These are phyloP conservation scores for Mustelus asterias DNA, from an alignment of 2,113 vertebrate species.

Conservation along the genomic window DNA sequence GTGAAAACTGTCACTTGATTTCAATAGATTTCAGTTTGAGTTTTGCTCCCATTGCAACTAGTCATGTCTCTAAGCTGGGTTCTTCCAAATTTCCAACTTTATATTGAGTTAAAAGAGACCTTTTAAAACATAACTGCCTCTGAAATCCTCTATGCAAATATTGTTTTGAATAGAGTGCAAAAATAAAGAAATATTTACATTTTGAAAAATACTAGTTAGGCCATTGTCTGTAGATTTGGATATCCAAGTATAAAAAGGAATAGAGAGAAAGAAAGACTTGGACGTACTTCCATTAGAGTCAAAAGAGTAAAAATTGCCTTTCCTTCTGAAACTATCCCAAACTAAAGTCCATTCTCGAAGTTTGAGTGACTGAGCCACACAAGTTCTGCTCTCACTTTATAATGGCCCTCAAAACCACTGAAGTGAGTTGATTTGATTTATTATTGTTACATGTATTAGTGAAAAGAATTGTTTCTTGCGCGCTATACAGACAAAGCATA, in stretches of 20 bases:
- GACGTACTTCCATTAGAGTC: neutral
- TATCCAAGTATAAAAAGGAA: neutral
- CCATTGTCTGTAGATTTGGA: neutral
- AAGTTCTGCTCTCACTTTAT: neutral
- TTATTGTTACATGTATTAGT: too few species aligned
- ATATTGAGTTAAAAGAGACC: too few species aligned
- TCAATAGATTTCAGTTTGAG: too few species aligned
- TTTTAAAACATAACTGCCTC: too few species aligned
- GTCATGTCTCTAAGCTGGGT: too few species aligned
- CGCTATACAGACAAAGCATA: too few species aligned
- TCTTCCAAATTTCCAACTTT: too few species aligned
- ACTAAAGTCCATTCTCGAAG: neutral
- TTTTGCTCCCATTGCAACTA: too few species aligned
- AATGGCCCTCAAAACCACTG: neutral
- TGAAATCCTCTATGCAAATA: too few species aligned
- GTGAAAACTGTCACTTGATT: too few species aligned
- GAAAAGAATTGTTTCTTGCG: too few species aligned
- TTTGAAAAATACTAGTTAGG: neutral
- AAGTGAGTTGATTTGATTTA: neutral
- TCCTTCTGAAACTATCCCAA: neutral
- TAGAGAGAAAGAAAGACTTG: neutral
- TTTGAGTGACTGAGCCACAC: neutral
- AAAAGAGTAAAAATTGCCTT: neutral
- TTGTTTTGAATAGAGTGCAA: too few species aligned
- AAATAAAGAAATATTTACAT: neutral